Conservation (phyloP, 2,113 vertebrate genomes). For the Sinocyclocheilus grahami region DNA sequence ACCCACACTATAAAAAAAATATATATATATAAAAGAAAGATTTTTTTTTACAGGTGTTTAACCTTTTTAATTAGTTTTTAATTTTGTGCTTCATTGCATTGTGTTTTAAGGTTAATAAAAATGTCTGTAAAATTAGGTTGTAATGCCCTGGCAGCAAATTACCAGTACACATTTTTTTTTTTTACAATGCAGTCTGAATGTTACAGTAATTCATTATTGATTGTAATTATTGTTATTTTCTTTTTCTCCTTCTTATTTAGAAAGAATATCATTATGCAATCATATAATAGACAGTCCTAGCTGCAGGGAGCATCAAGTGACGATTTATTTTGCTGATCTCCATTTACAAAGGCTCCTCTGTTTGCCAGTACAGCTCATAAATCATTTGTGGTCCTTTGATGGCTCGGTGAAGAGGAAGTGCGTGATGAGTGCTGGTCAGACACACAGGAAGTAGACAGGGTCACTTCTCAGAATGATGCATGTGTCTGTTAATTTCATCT, state of each 20-base stretch:
- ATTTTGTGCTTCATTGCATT: too few species aligned
- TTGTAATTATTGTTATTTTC: neutral
- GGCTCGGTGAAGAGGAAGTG: conserved; percentile 45
- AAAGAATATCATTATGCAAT: neutral
- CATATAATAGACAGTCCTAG: neutral
- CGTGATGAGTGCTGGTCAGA: conserved; percentile 5
- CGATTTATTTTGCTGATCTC: conserved; percentile 10
- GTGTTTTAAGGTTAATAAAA: too few species aligned
- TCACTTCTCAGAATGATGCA: conserved; percentile 16
- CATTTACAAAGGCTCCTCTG: conserved; percentile 25
- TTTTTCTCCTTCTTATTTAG: neutral
- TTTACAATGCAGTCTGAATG: neutral
- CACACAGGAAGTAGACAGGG: conserved; percentile 39
- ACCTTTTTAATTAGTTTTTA: too few species aligned
- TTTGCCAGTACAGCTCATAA: conserved; percentile 38
- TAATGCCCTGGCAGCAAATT: too few species aligned
- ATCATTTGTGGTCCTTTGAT: conserved; percentile 40
- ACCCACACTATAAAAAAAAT: too few species aligned
- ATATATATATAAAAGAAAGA: too few species aligned
- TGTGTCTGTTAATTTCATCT: neutral
- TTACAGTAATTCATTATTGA: neutral
- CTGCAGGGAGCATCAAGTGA: neutral
- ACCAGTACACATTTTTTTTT: too few species aligned
- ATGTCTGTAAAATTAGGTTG: too few species aligned
- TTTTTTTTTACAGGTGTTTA: too few species aligned